Base-by-base conservation (phyloP, 1,140 invertebrate genomes). In the Drosophila lacteicornis region DNA sequence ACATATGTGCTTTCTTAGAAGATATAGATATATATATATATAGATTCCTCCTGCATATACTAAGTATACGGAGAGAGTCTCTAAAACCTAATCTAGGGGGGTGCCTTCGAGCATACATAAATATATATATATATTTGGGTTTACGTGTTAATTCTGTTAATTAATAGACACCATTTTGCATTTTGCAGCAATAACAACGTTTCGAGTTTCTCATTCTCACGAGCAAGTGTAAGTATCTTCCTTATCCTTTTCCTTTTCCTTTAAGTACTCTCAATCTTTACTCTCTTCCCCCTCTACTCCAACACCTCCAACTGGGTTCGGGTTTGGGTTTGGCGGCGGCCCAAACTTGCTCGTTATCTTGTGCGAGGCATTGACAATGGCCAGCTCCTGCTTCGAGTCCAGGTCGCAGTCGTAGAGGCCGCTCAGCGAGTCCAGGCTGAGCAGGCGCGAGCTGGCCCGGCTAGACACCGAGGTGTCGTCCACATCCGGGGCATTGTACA, bases 401-500 rank as follows among this genome's bases (percentile, higher is more conserved):
- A 92, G 68, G 76, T 93, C 92, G 77, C 91, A 97, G 93, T 98
- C 97, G 92, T 97, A 98, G 68, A 97, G 95, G 53, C 96, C 96
- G 92, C 96, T 96, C 50, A 97, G 94, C 13, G 96, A 96, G 92
- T 97, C 96, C 22, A 97, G 92, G 57, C 95, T 96, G 67, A 97
- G 94, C 17, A 96, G 95, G 15, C 96, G 94, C 11, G 96, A 97
- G 49, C 96, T 97, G 9, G 96, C 96, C 61, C 96, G 93, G 56
- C 95, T 96, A 71, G 97, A 95, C 33, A 96, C 96, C 27, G 96
- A 96, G 79, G 96, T 96, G 88, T 96, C 96, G 86, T 96, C 96
- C 75, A 96, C 94, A 88, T 96, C 96, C 76, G 95, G 95, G 60
- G 95, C 95, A 88, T 95, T 95, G 88, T 96, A 96, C 66, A 96